Base-by-base conservation (phyloP, 2,888 invertebrate species). In the Cataglyphis cursor region DNA sequence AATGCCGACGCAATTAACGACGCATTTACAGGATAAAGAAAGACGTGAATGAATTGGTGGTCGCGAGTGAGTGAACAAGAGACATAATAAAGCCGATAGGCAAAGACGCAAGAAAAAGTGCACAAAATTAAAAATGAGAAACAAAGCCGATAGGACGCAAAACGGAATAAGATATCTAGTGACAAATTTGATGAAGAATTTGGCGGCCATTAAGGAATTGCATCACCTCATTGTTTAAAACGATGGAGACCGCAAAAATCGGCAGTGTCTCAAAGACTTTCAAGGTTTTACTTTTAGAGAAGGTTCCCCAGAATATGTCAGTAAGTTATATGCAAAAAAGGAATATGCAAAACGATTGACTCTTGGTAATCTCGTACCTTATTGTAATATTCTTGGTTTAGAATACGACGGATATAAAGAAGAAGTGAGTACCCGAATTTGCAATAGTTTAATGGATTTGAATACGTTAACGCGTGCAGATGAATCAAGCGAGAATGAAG, bases 211-310 rank as follows among this genome's bases (percentile, higher is more conserved):
- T 51, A 64, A 9, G 18, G 65, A 75, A n/a, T 28, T 85, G 48
- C 83, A 83, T n/a, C 82, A 68, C 35, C 28, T 87, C 4, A 80
- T 83, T 59, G 80, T 75, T 38, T 82, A 66, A 48, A 31, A 65
- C 15, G 78, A 66, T 15, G 81, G 83, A 28, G 85, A 85, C 65
- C 48, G 84, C 2, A 80, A 73, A 61, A 84, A 78, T 65, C 54
- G 83, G 24, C 73, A 83, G 64, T 74, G 75, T 10, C 64, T 87
- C 21, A n/a, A 82, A 41, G 70, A 83, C 12, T 85, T 87, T 57
- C 10, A 38, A 10, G 85, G 87, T 1, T 87, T 84, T 41, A 12
- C 3, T 6, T 87, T 85, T 73, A 65, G 41, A 61, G 59, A 59
- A 0, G 48, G 57, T n/a, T 84, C 84, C 12, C 31, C 24, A 2